Evolutionary conservation across 92 coral and sea anemone species (phyloP).

Genomic region (Epizoanthus scotinus): DNA sequence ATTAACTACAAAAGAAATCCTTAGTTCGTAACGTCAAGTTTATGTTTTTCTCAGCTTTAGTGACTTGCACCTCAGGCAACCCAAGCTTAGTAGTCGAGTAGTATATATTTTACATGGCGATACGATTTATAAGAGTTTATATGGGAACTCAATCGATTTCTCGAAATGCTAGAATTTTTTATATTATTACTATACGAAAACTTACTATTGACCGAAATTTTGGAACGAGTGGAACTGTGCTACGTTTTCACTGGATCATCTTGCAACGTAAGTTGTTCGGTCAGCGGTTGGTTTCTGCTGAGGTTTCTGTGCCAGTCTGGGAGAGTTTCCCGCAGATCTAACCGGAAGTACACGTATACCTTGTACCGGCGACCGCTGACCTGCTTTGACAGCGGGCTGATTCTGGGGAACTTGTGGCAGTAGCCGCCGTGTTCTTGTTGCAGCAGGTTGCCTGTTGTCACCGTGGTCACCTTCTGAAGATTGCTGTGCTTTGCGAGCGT

Average conservation of each 20-base stretch:
- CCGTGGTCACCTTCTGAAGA: constrained; percentile 1
- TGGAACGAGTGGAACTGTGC: no score
- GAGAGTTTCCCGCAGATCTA: constrained; percentile 18
- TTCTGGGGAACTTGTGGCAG: constrained; percentile 31
- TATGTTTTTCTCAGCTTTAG: no score
- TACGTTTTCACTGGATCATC: neutral
- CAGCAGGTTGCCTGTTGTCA: neutral
- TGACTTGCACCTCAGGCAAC: no score
- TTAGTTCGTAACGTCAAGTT: no score
- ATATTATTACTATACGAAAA: no score
- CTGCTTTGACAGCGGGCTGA: constrained; percentile 9
- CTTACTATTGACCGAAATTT: no score
- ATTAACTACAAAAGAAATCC: no score
- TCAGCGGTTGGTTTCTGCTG: constrained; percentile 1
- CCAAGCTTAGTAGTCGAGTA: no score
- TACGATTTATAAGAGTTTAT: no score
- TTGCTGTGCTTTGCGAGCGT: constrained; percentile 45
- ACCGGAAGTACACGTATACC: constrained; percentile 22
- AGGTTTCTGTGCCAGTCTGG: constrained; percentile 10
- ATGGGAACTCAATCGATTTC: no score
- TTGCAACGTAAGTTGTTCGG: constrained; percentile 17
- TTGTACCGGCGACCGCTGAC: constrained; percentile 27
- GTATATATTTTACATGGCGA: no score
- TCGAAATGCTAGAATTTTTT: no score
- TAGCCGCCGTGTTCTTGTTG: constrained; percentile 19